These are phyloP conservation scores for Acipenser ruthenus DNA, from an alignment of 2,797 vertebrate species.

Conservation along the genomic window DNA sequence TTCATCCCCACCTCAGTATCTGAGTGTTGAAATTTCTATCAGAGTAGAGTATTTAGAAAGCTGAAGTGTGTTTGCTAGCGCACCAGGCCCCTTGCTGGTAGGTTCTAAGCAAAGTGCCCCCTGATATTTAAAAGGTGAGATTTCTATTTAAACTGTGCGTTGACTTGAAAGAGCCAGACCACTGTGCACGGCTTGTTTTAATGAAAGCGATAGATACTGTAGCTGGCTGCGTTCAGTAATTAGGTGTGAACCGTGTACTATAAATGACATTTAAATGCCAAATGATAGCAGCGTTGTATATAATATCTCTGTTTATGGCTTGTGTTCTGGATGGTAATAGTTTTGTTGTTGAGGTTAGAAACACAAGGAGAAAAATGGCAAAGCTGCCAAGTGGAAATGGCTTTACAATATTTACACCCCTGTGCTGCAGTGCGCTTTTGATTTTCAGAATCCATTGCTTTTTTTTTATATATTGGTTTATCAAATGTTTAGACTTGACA, in stretches of 20 bases:
- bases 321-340: constrained; percentile 23
- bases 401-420: neutral
- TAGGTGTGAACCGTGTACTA: constrained; percentile 62
- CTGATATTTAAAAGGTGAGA: constrained; percentile 59
- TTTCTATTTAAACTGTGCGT: constrained; percentile 46
- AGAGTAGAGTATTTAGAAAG: neutral
- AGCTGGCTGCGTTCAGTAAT: constrained; percentile 61
- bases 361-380: neutral
- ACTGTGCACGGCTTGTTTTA: constrained; percentile 43
- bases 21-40: too few relatives aligned
- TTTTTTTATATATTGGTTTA: too few relatives aligned
- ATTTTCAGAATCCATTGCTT: neutral
- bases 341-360: neutral
- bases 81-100: constrained; percentile 39
- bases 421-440: neutral
- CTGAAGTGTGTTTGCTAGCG: constrained; percentile 40
- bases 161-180: constrained; percentile 33
- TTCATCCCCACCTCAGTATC: too few relatives aligned
- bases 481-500: too few relatives aligned
- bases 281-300: constrained; percentile 47
- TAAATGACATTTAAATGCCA: constrained; percentile 78
- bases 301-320: constrained; percentile 42
- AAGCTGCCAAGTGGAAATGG: neutral
- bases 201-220: constrained; percentile 40
- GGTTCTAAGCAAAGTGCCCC: constrained; percentile 35